Conservation (phyloP, 2,113 vertebrate species). For the Rutilus rutilus region DNA sequence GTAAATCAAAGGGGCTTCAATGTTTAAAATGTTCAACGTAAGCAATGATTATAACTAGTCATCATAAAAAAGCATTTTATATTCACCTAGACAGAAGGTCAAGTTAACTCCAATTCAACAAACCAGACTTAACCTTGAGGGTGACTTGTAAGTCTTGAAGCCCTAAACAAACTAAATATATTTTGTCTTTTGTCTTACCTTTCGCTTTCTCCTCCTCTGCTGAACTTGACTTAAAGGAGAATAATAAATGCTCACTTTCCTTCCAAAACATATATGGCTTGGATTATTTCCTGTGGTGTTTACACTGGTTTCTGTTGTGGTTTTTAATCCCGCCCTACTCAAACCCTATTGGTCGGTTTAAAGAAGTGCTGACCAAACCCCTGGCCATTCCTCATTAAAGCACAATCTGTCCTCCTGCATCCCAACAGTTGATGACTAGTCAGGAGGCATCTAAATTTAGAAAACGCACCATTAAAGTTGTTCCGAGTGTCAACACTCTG, state of each 20-base stretch:
- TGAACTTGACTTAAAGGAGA: not conserved
- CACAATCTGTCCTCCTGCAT: not conserved
- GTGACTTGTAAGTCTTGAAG: not conserved
- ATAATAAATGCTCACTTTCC: not conserved
- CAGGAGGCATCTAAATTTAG: conserved; percentile 56
- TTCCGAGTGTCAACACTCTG: not conserved
- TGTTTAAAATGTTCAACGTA: not conserved
- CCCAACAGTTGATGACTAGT: not conserved
- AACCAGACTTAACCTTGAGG: conserved; percentile 1
- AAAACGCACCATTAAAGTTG: not conserved
- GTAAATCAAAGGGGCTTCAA: not conserved
- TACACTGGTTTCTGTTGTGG: conserved; percentile 59
- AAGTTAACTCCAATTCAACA: not conserved
- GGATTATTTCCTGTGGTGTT: not conserved
- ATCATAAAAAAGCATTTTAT: not conserved
- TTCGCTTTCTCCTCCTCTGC: not conserved
- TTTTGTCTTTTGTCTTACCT: conserved; percentile 28
- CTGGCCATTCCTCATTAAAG: conserved; percentile 26
- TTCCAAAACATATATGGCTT: not conserved
- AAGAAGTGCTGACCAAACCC: conserved; percentile 52
- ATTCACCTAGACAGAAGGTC: not conserved
- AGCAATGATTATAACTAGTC: not conserved
- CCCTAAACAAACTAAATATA: not conserved
- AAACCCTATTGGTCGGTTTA: conserved; percentile 61
- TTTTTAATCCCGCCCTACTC: conserved; percentile 31